A percentile compares a stretch with the other conserved stretches of the same genome.
Conservation (phyloP, 2,888 invertebrate species). For the Geotrupes spiniger region DNA sequence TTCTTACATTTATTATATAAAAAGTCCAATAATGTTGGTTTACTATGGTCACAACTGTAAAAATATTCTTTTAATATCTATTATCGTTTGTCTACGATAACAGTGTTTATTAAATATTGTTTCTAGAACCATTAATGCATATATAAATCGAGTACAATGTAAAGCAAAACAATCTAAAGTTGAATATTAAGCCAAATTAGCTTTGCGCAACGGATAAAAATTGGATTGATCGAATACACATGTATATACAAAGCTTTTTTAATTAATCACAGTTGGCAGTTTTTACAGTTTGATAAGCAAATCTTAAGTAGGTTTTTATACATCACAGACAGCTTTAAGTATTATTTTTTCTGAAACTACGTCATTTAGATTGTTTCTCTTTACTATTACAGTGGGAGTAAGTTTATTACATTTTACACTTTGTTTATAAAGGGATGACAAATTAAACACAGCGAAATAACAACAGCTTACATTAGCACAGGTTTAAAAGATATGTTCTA, state of each 20-base stretch:
- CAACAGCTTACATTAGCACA: constrained; percentile 6
- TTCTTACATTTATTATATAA: constrained; percentile 1
- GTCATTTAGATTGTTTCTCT: constrained; percentile 17
- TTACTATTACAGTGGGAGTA: constrained; percentile 1
- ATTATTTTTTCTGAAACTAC: constrained; percentile 8
- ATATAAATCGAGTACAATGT: constrained; percentile 7
- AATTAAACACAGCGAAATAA: constrained; percentile 5
- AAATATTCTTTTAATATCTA: neutral
- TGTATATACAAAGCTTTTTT: constrained; percentile 8
- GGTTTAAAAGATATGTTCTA: constrained; percentile 3
- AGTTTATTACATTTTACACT: constrained; percentile 11
- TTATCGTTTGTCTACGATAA: neutral
- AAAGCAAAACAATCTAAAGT: constrained; percentile 16
- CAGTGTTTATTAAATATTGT: neutral
- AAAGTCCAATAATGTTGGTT: neutral
- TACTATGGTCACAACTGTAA: too few species aligned
- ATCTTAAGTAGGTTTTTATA: constrained; percentile 8
- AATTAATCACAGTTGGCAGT: constrained; percentile 13
- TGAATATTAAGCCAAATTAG: constrained; percentile 1
- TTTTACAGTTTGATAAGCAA: constrained; percentile 15
- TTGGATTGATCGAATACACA: neutral
- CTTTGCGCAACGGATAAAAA: too few species aligned
- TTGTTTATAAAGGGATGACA: constrained; percentile 10
- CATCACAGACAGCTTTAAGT: constrained; percentile 18
- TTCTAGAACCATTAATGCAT: constrained; percentile 11